Conservation (phyloP, 2,113 vertebrate species). For the Rousettus leschenaultii region DNA sequence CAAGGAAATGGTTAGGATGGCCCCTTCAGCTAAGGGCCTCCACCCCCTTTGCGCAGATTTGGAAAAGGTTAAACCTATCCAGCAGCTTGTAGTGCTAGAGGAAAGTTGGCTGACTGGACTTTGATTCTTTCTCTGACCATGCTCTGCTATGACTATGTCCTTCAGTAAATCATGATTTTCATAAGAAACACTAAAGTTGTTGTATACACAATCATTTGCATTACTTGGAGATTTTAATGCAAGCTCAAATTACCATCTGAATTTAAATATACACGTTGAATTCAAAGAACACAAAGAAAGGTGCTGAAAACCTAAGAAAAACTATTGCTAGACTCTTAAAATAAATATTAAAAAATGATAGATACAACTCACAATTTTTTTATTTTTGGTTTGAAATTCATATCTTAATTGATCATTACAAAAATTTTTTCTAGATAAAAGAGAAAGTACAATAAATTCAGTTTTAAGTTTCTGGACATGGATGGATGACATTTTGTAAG, state of each 20-base stretch:
- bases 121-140: background rate
- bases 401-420: background rate
- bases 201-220: background rate
- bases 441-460: background rate
- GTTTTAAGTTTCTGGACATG: constrained; percentile 6
- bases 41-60: background rate
- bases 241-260: background rate
- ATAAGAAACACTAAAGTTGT: background rate
- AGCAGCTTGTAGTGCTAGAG: background rate
- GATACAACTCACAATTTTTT: background rate
- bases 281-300: constrained; percentile 17
- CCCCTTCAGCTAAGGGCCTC: background rate
- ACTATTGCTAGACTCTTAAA: background rate
- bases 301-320: background rate
- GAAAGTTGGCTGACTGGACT: background rate
- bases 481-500: background rate
- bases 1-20: background rate
- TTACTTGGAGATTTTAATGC: background rate
- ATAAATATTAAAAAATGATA: background rate
- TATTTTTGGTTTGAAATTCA: background rate
- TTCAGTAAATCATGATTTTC: background rate
- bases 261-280: background rate
- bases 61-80: background rate
- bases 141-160: background rate
- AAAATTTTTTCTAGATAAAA: background rate